phyloP scores from a whole-genome alignment of 2,113 vertebrate genomes.

The Alethe diademata region DNA sequence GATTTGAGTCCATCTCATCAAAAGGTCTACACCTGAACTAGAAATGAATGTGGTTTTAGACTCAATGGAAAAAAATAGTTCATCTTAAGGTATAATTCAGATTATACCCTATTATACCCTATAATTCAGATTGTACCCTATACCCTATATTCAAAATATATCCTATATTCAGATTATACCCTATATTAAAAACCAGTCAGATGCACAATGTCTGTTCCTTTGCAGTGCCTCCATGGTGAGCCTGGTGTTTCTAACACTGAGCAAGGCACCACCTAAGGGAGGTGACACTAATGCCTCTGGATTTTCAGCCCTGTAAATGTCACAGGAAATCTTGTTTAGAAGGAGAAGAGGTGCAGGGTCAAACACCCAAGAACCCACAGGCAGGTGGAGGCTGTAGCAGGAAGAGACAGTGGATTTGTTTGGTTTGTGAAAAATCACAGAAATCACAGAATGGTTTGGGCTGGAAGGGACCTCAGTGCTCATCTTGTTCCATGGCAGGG shows the following conservation, averaged over 20 bases:
- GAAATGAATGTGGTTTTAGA: not conserved
- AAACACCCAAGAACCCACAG: not conserved
- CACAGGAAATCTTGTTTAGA: not conserved
- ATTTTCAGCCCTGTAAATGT: not conserved
- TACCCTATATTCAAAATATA: too few relatives aligned
- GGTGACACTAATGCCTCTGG: not conserved
- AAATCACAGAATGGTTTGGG: not conserved
- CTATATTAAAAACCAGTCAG: not conserved
- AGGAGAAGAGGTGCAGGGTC: not conserved
- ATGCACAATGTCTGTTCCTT: not conserved
- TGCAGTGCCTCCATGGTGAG: not conserved
- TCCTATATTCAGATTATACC: too few relatives aligned
- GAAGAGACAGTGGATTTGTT: not conserved
- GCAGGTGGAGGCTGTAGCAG: not conserved
- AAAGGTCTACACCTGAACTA: not conserved
- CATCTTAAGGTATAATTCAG: not conserved
- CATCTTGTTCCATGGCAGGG: not conserved
- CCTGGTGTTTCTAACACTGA: not conserved
- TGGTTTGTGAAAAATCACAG: not conserved
- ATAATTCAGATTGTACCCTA: too few relatives aligned
- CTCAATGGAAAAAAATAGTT: not conserved
- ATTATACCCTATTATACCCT: too few relatives aligned
- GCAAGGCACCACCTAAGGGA: not conserved
- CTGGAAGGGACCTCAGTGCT: not conserved
- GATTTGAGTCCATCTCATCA: not conserved